Percentiles rank a stretch among this genome's conserved stretches.
Conservation (phyloP, 2,113 vertebrate species). For the Siniperca knerii region DNA sequence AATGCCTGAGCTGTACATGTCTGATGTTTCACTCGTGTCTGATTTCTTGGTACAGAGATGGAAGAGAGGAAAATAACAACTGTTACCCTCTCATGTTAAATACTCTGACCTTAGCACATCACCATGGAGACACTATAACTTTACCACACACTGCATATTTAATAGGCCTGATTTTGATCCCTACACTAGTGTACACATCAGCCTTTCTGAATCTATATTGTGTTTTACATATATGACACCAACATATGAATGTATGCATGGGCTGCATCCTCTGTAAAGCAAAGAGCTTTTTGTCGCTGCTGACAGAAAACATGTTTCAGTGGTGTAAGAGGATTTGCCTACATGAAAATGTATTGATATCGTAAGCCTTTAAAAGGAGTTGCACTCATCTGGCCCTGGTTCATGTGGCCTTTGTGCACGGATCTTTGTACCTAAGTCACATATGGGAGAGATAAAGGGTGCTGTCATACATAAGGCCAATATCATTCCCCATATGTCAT, state of each 20-base stretch:
- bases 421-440: slow-evolving; percentile 34
- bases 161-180: slow-evolving; percentile 28
- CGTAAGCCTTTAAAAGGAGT: slow-evolving; percentile 66
- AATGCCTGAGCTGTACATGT: slow-evolving; percentile 33
- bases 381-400: slow-evolving; percentile 30
- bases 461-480: not conserved
- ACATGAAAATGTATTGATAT: slow-evolving; percentile 74
- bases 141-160: slow-evolving; percentile 43
- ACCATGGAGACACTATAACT: slow-evolving; percentile 62
- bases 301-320: slow-evolving; percentile 37
- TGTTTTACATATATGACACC: slow-evolving; percentile 2
- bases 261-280: slow-evolving; percentile 35
- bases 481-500: not conserved
- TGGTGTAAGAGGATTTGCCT: slow-evolving; percentile 69
- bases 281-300: slow-evolving; percentile 35
- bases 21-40: slow-evolving; percentile 11
- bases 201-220: not conserved
- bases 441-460: slow-evolving; percentile 11
- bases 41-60: slow-evolving; percentile 2
- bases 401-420: slow-evolving; percentile 28
- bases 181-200: not conserved
- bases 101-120: slow-evolving; percentile 47
- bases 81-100: slow-evolving; percentile 24
- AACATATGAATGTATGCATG: not conserved
- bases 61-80: not conserved